Evolutionary conservation across 2,113 vertebrate species (phyloP).

Genomic region (Lichenostomus cassidix): DNA sequence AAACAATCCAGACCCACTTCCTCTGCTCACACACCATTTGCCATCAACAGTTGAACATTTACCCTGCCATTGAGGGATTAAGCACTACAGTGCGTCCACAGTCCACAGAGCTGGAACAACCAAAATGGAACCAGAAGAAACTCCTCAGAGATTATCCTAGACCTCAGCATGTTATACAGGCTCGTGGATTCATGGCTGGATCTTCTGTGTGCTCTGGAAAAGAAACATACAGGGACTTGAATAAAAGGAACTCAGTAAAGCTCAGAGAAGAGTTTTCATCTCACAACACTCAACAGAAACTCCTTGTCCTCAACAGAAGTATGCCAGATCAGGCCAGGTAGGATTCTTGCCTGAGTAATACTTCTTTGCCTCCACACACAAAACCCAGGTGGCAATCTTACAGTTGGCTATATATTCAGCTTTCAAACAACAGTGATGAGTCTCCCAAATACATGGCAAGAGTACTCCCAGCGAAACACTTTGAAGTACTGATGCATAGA

Average conservation of each 20-base stretch:
- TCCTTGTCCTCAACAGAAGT: not conserved
- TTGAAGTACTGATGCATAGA: conserved; percentile 32
- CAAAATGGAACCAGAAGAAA: not conserved
- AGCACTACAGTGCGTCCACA: not conserved
- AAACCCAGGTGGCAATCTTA: conserved; percentile 2
- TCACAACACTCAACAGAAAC: not conserved
- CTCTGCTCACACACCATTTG: not conserved
- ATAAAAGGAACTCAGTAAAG: not conserved
- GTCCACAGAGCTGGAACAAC: not conserved
- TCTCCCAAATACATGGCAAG: conserved; percentile 12
- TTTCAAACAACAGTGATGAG: conserved; percentile 17
- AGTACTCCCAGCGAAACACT: conserved; percentile 5
- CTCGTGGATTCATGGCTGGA: rapidly evolving
- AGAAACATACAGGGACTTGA: not conserved
- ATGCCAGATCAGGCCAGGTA: not conserved
- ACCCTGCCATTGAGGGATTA: not conserved
- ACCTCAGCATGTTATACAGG: not conserved
- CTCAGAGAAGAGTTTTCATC: not conserved
- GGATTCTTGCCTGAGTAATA: not conserved
- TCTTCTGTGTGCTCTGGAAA: not conserved
- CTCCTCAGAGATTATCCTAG: not conserved
- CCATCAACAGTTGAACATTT: not conserved
- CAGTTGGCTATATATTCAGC: conserved; percentile 1
- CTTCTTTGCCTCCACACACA: not conserved
- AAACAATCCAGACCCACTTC: not conserved